A percentile compares a stretch with the other conserved stretches of the same genome.
Evolutionary conservation across 1,140 invertebrate species (phyloP).

Genomic region (Halictus rubicundus): DNA sequence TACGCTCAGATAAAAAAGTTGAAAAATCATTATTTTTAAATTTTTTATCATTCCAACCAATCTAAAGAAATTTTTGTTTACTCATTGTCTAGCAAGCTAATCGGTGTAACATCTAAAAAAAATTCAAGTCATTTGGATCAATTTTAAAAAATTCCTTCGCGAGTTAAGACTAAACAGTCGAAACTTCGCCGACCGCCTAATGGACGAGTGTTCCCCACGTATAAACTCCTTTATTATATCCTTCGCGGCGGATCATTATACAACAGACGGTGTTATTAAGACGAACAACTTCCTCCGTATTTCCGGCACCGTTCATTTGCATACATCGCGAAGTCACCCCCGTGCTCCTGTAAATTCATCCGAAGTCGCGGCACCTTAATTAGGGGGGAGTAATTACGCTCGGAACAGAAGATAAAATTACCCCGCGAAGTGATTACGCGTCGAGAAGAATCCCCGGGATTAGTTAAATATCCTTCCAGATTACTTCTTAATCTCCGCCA

Average conservation of each 20-base stretch:
- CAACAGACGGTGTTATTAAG: constrained; percentile 36
- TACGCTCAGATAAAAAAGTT: no score
- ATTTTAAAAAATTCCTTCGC: constrained; percentile 39
- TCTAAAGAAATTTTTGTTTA: no score
- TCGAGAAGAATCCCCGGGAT: not conserved
- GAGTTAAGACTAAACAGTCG: not conserved
- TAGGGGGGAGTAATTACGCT: not conserved
- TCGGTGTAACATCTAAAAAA: no score
- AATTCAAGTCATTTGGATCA: no score
- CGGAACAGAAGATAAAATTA: constrained; percentile 18
- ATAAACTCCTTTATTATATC: constrained; percentile 18
- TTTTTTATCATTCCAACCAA: no score
- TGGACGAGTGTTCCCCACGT: not conserved
- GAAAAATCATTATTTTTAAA: no score
- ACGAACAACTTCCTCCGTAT: constrained; percentile 7
- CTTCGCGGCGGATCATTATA: constrained; percentile 24
- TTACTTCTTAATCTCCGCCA: constrained; percentile 20
- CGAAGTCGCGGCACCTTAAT: constrained; percentile 22
- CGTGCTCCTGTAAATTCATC: constrained; percentile 17
- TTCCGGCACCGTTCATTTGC: constrained; percentile 19
- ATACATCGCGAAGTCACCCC: constrained; percentile 29
- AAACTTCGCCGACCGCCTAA: not conserved
- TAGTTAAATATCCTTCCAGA: not conserved
- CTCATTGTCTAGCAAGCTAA: no score
- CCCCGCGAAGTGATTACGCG: not conserved